Conservation (phyloP, 2,888 invertebrate genomes). For the Eilema griseolum region DNA sequence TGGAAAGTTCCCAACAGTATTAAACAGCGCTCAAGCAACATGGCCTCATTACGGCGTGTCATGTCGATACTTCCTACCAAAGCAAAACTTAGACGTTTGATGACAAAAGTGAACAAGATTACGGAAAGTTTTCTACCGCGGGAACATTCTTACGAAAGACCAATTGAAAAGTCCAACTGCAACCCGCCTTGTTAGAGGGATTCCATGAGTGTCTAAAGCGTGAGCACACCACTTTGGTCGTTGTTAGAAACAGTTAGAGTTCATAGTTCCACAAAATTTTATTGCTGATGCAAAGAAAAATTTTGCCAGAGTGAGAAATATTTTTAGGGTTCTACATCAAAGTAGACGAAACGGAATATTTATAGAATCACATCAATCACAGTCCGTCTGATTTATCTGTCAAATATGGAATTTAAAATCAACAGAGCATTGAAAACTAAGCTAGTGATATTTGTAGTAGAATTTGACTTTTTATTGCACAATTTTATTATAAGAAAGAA, state of each 20-base stretch:
- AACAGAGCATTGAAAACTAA: neutral
- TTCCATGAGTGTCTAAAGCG: slow-evolving; percentile 31
- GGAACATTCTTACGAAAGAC: slow-evolving; percentile 34
- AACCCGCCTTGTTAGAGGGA: slow-evolving; percentile 43
- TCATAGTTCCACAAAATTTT: slow-evolving; percentile 14
- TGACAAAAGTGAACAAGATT: slow-evolving; percentile 51
- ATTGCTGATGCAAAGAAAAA: slow-evolving; percentile 20
- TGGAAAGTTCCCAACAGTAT: slow-evolving; percentile 21
- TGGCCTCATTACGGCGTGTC: slow-evolving; percentile 39
- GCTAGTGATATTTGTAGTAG: too few relatives aligned
- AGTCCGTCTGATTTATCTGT: neutral
- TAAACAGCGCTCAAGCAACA: slow-evolving; percentile 21
- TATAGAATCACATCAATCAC: neutral
- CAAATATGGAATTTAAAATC: neutral
- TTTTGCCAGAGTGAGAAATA: neutral
- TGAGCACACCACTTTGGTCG: slow-evolving; percentile 20
- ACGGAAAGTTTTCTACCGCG: slow-evolving; percentile 37
- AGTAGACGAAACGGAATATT: neutral
- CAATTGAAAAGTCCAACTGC: slow-evolving; percentile 47
- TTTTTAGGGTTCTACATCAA: neutral
- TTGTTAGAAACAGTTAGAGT: slow-evolving; percentile 25
- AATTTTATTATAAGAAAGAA: neutral
- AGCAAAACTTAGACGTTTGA: slow-evolving; percentile 50
- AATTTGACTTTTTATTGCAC: neutral
- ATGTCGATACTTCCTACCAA: slow-evolving; percentile 41